phyloP scores from a whole-genome alignment of 2,888 invertebrate genomes.

The Drosophila longiperda region DNA sequence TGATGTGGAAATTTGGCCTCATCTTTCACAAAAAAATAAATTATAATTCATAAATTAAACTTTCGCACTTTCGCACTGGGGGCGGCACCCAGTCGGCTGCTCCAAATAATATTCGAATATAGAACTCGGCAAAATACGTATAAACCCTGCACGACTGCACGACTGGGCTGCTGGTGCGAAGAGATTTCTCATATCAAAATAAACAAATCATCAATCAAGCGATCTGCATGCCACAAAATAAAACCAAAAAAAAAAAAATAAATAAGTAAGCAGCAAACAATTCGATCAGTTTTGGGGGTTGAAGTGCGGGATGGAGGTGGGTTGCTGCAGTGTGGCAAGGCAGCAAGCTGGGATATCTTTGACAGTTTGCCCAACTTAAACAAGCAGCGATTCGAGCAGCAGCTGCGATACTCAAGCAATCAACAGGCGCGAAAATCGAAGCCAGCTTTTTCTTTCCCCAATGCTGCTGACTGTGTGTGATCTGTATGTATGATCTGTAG shows the following conservation, averaged over 20 bases:
- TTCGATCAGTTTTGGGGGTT: constrained; percentile 14
- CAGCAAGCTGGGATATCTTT: constrained; percentile 75
- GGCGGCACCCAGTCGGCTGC: constrained; percentile 41
- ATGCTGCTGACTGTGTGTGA: constrained; percentile 11
- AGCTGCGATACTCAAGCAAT: constrained; percentile 70
- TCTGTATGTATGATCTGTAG: constrained; percentile 8
- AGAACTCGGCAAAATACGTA: constrained; percentile 47
- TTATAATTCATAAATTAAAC: constrained; percentile 75
- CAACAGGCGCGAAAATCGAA: constrained; percentile 64
- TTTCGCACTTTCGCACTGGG: constrained; percentile 45
- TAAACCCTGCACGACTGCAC: constrained; percentile 13
- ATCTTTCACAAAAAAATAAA: constrained; percentile 54
- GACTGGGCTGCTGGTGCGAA: constrained; percentile 62
- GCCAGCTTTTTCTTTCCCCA: constrained; percentile 1
- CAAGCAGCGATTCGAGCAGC: constrained; percentile 53
- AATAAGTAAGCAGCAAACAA: constrained; percentile 38
- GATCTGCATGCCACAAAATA: constrained; percentile 62
- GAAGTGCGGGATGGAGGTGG: constrained; percentile 1
- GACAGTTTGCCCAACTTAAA: constrained; percentile 74
- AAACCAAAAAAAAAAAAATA: neutral
- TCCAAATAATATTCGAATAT: constrained; percentile 39
- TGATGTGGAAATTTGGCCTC: constrained; percentile 55
- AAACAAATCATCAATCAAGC: constrained; percentile 83
- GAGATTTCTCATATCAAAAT: constrained; percentile 77
- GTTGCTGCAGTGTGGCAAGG: constrained; percentile 12